Base-by-base conservation (phyloP, 2,888 invertebrate species). In the Melieria crassipennis region DNA sequence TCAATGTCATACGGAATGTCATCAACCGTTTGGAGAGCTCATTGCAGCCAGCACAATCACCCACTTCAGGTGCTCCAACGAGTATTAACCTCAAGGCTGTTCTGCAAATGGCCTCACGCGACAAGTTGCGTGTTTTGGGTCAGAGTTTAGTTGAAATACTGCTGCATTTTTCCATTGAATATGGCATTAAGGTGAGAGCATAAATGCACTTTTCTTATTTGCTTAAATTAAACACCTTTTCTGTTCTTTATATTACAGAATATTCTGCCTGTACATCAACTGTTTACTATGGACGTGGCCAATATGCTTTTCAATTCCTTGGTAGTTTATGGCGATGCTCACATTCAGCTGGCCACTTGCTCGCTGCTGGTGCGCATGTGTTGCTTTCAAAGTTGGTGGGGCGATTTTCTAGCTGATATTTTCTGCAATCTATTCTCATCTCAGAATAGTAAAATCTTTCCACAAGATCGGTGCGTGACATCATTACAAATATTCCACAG, bases 341-440 rank as follows among this genome's bases (percentile, higher is more conserved):
- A 93, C 72, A 89, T 93, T 72, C 96, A 96, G 82, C 89, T 95
- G 58, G 90, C 94, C 30, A 91, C 93, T 13, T 93, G 92, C 65
- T 92, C 95, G 43, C 88, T 97, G 74, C 87, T 95, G 81, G 93
- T 95, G 71, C 90, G 94, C 65, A 91, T 92, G 83, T 88, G 88
- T 61, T 93, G 93, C 81, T 89, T 90, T 70, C 92, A 92, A 82
- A 88, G 89, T 9, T 97, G 96, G 94, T 97, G 97, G 97, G 97
- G 97, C 57, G 91, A 92, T 77, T 95, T 94, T 82, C 89, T 97
- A n/a, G 94, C 95, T 0, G 92, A 93, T 80, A 93, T 93, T 45
- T 90, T 97, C 70, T 91, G 92, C 42, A 89, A 90, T 74, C 91
- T 95, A 80, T 96, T 95, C 84, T 92, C 93, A 0, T 92, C 93